A percentile compares a stretch with the other conserved stretches of the same genome.
phyloP scores from a whole-genome alignment of 2,888 invertebrate species.

The Octonoba sinensis region DNA sequence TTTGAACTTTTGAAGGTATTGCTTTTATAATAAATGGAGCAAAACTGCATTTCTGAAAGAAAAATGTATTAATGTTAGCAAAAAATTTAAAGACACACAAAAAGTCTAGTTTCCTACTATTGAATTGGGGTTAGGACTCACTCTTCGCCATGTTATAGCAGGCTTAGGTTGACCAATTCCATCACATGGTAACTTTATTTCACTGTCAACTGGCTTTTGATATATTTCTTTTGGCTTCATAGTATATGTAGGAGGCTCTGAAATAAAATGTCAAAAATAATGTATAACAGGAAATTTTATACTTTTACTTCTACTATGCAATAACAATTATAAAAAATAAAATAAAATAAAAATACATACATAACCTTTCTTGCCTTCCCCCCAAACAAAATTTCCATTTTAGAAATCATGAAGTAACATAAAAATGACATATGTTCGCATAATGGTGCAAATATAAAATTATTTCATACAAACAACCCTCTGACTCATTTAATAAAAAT shows the following conservation, averaged over 20 bases:
- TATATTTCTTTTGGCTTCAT: conserved; percentile 92
- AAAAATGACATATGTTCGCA: too few relatives aligned
- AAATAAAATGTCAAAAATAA: conserved; percentile 73
- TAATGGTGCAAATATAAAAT: too few relatives aligned
- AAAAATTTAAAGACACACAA: background rate
- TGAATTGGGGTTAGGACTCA: conserved; percentile 69
- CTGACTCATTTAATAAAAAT: too few relatives aligned
- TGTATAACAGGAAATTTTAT: background rate
- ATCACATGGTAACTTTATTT: conserved; percentile 94
- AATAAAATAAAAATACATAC: background rate
- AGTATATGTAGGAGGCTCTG: conserved; percentile 92
- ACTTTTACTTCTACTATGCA: background rate
- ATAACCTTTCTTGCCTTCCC: too few relatives aligned
- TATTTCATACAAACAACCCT: too few relatives aligned
- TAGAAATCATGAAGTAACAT: too few relatives aligned
- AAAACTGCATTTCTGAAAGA: too few relatives aligned
- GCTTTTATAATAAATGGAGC: too few relatives aligned
- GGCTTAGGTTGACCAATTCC: conserved; percentile 92
- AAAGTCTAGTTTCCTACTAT: conserved; percentile 43
- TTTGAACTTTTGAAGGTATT: too few relatives aligned
- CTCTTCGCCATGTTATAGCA: conserved; percentile 88
- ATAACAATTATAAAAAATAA: background rate
- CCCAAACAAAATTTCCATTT: too few relatives aligned
- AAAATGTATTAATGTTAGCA: too few relatives aligned
- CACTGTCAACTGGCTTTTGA: conserved; percentile 89